Base-by-base conservation (phyloP, 2,888 invertebrate species). In the Meliscaeva auricollis region DNA sequence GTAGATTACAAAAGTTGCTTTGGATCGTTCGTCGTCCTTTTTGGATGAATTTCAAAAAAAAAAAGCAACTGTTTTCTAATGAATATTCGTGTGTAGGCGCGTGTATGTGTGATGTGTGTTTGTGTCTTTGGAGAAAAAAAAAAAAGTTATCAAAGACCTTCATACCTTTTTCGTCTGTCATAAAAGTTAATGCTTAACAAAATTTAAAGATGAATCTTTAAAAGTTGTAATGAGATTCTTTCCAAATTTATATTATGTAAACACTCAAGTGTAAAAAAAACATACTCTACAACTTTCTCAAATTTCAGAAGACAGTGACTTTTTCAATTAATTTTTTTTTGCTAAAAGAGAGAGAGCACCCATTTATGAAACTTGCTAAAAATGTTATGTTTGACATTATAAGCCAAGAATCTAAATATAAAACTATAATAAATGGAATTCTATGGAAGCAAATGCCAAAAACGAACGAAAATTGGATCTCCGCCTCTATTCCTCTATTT, bases 151-250 rank as follows among this genome's bases (percentile, higher is more conserved):
- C 13, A 15, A n/a, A n/a, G n/a, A 41, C 46, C 73, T 3, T 26
- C 32, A 20, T 62, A 72, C 41, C 20, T 50, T 35, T 41, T 41
- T n/a, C 41, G 7, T 5, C 17, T n/a, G n/a, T n/a, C 62, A 54
- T 46, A 64, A 48, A 56, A 77, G 60, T 69, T 52, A 32, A 64
- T 64, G 26, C 68, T 44, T 62, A 26, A 15, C 11, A 44, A 46
- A 74, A 68, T 66, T 84, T 66, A 79, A 75, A 69, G 69, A 64
- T 50, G 41, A 41, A 44, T 54, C 58, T 69, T 35, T 78, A 68
- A 68, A 78, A 73, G 62, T 52, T 82, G 66, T 74, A 77, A 82
- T 73, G 74, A 72, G 66, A 82, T 82, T 77, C 72, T 69, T 48
- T 77, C 52, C 58, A 76, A 60, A 15, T 32, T 54, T 15, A 30